Evolutionary conservation across 2,888 invertebrate genomes (phyloP).

Genomic region (Cheilosia soror): DNA sequence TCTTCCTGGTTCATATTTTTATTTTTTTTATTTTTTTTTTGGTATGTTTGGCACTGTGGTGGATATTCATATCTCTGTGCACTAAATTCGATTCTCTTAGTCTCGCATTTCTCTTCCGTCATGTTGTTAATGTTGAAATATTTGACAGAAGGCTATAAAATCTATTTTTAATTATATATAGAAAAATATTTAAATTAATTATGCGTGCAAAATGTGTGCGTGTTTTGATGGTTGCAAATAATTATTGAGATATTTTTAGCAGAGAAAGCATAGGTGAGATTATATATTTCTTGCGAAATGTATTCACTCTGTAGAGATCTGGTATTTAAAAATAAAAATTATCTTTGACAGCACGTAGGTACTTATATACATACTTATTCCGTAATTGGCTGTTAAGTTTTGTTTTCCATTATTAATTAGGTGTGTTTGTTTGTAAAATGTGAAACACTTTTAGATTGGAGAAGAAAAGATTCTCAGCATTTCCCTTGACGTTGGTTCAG

Average conservation of each 20-base stretch:
- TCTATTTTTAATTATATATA: conserved; percentile 64
- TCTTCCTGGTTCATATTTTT: conserved; percentile 68
- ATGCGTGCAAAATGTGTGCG: conserved; percentile 48
- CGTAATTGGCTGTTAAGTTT: no score
- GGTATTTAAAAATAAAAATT: no score
- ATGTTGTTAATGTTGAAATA: conserved; percentile 71
- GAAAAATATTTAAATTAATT: conserved; percentile 54
- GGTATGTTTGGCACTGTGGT: not conserved
- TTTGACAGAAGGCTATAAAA: conserved; percentile 73
- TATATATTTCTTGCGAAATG: not conserved
- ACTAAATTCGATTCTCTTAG: conserved; percentile 55
- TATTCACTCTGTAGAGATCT: not conserved
- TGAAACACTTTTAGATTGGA: no score
- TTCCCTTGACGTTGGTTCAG: no score
- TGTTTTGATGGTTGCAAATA: conserved; percentile 47
- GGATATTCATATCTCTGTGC: conserved; percentile 3
- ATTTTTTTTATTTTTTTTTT: not conserved
- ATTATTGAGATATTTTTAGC: conserved; percentile 23
- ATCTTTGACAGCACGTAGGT: no score
- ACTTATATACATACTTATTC: no score
- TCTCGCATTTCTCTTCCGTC: conserved; percentile 64
- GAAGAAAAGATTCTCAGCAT: no score
- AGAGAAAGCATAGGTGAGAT: not conserved
- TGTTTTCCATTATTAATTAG: no score
- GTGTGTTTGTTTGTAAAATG: no score